Percentiles rank a stretch among this genome's conserved stretches.
These are phyloP conservation scores for Neodon shergylaensis DNA, from an alignment of 2,113 vertebrate species.

Conservation along the genomic window DNA sequence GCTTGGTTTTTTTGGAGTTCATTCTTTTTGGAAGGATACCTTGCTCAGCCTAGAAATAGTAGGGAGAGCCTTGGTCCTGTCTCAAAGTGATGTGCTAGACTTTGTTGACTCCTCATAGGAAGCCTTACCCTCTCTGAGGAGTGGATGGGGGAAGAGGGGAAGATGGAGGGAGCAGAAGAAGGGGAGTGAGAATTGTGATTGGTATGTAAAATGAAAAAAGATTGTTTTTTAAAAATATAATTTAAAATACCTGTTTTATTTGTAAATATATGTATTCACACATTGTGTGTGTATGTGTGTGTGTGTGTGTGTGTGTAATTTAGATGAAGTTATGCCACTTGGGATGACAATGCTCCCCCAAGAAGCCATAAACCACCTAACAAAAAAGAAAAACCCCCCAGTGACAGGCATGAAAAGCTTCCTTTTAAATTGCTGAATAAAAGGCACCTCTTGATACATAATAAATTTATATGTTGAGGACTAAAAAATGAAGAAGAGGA, in stretches of 20 bases:
- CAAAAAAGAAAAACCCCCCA: not conserved
- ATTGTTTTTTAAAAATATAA: no score
- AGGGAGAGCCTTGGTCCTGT: no score
- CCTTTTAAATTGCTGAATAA: not conserved
- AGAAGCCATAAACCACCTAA: not conserved
- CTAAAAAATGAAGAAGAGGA: slow-evolving; percentile 6
- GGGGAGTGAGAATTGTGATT: no score
- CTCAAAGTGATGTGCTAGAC: no score
- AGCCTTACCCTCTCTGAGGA: no score
- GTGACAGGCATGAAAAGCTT: not conserved
- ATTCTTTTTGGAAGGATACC: no score
- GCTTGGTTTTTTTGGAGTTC: no score
- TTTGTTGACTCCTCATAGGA: no score
- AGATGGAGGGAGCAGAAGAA: no score
- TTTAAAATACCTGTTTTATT: not conserved
- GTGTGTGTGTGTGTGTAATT: not conserved
- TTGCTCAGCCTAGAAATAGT: no score
- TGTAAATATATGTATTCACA: not conserved
- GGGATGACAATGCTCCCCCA: not conserved
- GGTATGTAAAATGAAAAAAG: no score
- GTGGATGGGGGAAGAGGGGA: no score
- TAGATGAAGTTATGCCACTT: not conserved
- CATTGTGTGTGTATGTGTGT: not conserved
- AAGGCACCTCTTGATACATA: slow-evolving; percentile 19
- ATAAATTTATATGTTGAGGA: slow-evolving; percentile 34